Percentiles rank a stretch among this genome's conserved stretches.
Evolutionary conservation across 1,140 invertebrate species (phyloP).

Genomic region (Dufourea novaeangliae): DNA sequence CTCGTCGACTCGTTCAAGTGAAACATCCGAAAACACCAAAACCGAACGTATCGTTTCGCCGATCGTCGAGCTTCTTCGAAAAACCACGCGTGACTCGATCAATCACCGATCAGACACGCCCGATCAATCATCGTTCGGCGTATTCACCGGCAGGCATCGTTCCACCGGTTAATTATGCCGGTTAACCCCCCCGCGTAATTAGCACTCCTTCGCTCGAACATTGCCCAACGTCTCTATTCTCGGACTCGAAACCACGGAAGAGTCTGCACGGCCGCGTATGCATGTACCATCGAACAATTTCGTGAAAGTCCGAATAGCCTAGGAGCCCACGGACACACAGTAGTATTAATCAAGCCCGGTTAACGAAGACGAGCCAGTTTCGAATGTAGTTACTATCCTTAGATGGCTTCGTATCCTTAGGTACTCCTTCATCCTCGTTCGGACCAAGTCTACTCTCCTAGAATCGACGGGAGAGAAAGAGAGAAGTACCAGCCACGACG

Average conservation of each 20-base stretch:
- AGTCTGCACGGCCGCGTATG: neutral
- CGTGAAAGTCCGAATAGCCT: constrained; percentile 42
- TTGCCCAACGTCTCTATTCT: constrained; percentile 39
- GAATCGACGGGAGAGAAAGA: constrained; percentile 5
- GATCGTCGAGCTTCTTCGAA: too few relatives aligned
- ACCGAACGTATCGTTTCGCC: too few relatives aligned
- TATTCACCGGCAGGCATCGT: neutral
- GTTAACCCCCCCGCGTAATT: constrained; percentile 39
- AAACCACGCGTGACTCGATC: neutral
- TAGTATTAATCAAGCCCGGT: constrained; percentile 46
- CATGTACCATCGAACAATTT: constrained; percentile 48
- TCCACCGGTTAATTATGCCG: constrained; percentile 18
- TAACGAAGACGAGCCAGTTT: constrained; percentile 41
- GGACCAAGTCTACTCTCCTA: constrained; percentile 8
- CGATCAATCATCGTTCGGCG: neutral
- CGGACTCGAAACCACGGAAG: neutral
- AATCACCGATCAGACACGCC: constrained; percentile 10
- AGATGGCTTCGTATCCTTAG: constrained; percentile 43
- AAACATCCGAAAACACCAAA: too few relatives aligned
- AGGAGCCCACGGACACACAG: too few relatives aligned
- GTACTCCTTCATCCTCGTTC: constrained; percentile 38
- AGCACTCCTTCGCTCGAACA: constrained; percentile 4
- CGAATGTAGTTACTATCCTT: constrained; percentile 32
- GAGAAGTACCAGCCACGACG: neutral
- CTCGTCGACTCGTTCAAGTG: too few relatives aligned